Evolutionary conservation across 2,113 vertebrate genomes (phyloP).

Genomic region (Anolis sagrei): DNA sequence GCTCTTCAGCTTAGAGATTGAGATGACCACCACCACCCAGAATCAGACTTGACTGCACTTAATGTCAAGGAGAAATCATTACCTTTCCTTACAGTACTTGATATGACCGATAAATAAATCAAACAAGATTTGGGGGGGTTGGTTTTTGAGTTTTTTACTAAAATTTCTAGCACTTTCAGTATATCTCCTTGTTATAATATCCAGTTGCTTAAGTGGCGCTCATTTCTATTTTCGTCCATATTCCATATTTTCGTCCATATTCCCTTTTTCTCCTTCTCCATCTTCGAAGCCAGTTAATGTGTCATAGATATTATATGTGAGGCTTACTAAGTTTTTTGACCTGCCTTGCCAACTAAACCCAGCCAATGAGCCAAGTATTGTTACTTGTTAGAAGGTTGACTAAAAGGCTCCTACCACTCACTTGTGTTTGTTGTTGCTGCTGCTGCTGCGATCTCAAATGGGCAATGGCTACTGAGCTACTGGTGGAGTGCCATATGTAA

Average conservation of each 20-base stretch:
- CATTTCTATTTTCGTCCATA: not conserved
- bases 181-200: not conserved
- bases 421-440: not conserved
- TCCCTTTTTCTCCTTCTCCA: not conserved
- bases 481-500: not conserved
- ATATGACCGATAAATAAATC: too few relatives aligned
- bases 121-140: too few relatives aligned
- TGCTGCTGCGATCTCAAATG: not conserved
- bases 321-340: not conserved
- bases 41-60: too few relatives aligned
- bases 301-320: not conserved
- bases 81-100: too few relatives aligned
- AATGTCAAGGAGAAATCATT: too few relatives aligned
- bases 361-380: too few relatives aligned
- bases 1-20: too few relatives aligned
- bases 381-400: not conserved
- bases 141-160: too few relatives aligned
- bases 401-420: not conserved
- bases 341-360: not conserved
- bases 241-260: not conserved
- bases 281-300: not conserved
- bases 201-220: not conserved
- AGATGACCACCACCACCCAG: too few relatives aligned
- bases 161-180: too few relatives aligned
- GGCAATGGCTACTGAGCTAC: not conserved